Evolutionary conservation across 2,797 vertebrate genomes (phyloP), one percentile per base, ranked within the genome.

Genomic region (Sylvia borin): DNA sequence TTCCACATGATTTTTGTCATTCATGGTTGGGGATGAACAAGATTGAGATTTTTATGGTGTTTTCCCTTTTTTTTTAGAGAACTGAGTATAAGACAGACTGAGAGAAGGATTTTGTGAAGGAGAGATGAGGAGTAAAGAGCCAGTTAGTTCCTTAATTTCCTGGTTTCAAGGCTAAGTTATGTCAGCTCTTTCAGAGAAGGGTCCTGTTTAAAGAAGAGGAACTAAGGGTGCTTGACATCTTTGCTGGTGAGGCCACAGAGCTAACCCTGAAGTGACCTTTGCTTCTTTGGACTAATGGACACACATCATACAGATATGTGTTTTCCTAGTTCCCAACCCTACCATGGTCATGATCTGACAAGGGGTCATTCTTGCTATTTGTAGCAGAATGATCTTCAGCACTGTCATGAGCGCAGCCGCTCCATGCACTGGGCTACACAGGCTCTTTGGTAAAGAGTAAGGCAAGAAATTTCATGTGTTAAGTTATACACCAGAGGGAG

Each of bases 401-500:
- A 74, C 29, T 73, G 72, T 71, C 87, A 60, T 81, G 85, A 96
- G 97, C 95, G 58, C 86, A 95, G 70, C 62, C 92, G 88, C 84
- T 95, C 94, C 29, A 29, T 80, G 66, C 93, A 92, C 90, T 85
- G 90, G 79, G 27, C 71, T 94, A 71, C 83, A 84, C 58, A 92
- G 74, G 61, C 89, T 90, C n/a, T 57, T 92, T 64, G 70, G 79
- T 85, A 95, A 96, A 94, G 84, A 96, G 55, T 87, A 94, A 96
- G 94, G 88, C 50, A 95, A 96, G 90, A 97, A 95, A 93, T 96
- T 97, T 97, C 90, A 97, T 98, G 96, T 97, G 88, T 97, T 93
- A 95, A 96, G 86, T 98, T 97, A 97, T 97, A 98, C 97, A 97
- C 96, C 97, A 98, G 97, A 98, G 97, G 97, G 97, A 98, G 97